Base-by-base conservation (phyloP, 2,797 vertebrate genomes). In the Clarias fuscus region DNA sequence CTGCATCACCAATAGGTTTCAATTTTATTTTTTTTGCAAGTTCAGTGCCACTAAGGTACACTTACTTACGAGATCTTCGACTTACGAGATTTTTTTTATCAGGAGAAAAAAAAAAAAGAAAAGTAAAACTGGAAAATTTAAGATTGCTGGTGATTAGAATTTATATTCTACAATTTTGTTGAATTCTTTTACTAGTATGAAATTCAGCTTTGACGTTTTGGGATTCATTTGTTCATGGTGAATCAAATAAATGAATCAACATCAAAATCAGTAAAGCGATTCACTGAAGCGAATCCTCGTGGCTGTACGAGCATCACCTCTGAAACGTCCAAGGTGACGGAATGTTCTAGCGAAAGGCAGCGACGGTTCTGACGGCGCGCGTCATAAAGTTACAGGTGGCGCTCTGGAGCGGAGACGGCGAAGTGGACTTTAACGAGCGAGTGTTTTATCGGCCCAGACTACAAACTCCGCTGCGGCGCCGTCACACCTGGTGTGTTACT, bases 381-480 rank as follows among this genome's bases (percentile, higher is more conserved):
- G 6, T 40, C 40, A 0, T 43, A 0, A 71, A 43, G 5, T 17
- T 15, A 64, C 33, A 64, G 59, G 71, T 14, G 8, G 37, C 37
- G 4, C 37, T 11, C 37, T 22, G 70, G 7, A 22, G 30, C 67
- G 3, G 67, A 0, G 67, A 18, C 7, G 7, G 1, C 8, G 8
- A 70, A 37, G 68, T 20, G 71, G 37, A 73, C 71, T 6, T 3
- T 14, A 30, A 27, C 14, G 53, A 75, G 43, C 18, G n/a, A 56
- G 48, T 7, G 87, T 90, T 91, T 93, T 82, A 80, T 93, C 92
- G 89, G 90, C 90, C 84, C 13, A 6, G 48, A 7, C 48, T 30
- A 30, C 48, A 10, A 15, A 30, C 3, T 33, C 33, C 0, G 33
- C 33, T 2, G 33, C 33, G 33, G 18, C 64, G 1, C 22, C 22